Conservation (phyloP, 2,113 vertebrate genomes). For the Scomber japonicus region DNA sequence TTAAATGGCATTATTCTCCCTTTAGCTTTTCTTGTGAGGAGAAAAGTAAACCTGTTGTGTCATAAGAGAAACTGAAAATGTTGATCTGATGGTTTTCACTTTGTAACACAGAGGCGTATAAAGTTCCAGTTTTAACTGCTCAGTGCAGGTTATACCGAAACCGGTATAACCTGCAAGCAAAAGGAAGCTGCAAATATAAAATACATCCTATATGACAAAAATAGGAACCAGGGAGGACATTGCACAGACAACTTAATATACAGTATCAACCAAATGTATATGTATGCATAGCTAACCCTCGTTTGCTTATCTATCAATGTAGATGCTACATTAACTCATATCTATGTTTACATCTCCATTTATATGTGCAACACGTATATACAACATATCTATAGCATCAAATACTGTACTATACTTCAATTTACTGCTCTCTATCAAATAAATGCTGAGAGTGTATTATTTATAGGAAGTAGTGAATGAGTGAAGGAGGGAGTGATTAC, state of each 20-base stretch:
- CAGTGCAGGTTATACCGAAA: not conserved
- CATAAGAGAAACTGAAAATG: not conserved
- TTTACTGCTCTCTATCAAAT: too few species aligned
- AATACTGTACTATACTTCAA: too few species aligned
- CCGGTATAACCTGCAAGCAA: not conserved
- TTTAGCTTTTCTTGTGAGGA: conserved; percentile 36
- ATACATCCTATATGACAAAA: not conserved
- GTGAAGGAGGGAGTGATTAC: too few species aligned
- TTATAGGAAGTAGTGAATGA: too few species aligned
- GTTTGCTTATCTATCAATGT: not conserved
- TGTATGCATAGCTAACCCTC: not conserved
- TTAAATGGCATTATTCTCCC: not conserved
- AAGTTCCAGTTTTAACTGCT: not conserved
- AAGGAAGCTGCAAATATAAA: not conserved
- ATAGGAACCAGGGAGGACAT: not conserved
- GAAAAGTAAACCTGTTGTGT: not conserved
- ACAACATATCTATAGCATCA: not conserved
- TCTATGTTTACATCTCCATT: not conserved
- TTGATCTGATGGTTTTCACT: not conserved
- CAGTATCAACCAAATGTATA: not conserved
- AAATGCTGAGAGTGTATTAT: too few species aligned
- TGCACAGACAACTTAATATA: not conserved
- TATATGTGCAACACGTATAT: not conserved
- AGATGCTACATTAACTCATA: not conserved
- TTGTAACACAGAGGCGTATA: not conserved